Evolutionary conservation across 2,113 vertebrate species (phyloP).

Genomic region (Rhinopomastus cyanomelas): DNA sequence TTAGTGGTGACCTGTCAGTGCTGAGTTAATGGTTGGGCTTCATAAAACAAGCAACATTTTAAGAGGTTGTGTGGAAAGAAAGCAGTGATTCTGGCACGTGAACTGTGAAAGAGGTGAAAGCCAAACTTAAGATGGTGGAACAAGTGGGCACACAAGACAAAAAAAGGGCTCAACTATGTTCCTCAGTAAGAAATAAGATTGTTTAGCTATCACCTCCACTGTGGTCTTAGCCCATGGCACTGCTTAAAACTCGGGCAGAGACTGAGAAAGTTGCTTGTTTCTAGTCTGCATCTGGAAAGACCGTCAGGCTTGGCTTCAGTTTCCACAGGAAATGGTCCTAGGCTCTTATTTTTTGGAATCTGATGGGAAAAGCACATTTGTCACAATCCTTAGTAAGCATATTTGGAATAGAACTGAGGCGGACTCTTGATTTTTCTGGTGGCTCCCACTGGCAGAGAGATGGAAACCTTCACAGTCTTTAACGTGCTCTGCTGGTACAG

Average conservation of each 20-base stretch:
- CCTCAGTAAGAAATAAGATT: not conserved
- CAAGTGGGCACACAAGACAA: not conserved
- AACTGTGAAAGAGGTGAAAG: not conserved
- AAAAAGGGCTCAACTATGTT: not conserved
- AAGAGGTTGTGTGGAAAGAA: not conserved
- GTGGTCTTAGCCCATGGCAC: not conserved
- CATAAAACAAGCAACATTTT: not conserved
- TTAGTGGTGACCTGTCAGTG: too few relatives aligned
- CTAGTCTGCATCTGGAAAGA: not conserved
- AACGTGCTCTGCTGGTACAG: not conserved
- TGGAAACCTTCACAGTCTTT: not conserved
- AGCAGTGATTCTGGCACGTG: not conserved
- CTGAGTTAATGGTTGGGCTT: not conserved
- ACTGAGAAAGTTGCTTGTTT: not conserved
- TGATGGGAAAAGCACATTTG: not conserved
- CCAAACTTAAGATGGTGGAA: not conserved
- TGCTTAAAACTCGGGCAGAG: not conserved
- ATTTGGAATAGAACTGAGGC: not conserved
- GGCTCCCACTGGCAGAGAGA: not conserved
- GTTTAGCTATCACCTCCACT: not conserved
- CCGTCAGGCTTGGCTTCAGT: not conserved
- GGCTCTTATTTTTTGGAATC: not conserved
- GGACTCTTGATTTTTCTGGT: not conserved
- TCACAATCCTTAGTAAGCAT: not conserved
- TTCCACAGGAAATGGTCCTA: not conserved